Base-by-base conservation (phyloP, 2,888 invertebrate species). In the Chloromyia formosa region DNA sequence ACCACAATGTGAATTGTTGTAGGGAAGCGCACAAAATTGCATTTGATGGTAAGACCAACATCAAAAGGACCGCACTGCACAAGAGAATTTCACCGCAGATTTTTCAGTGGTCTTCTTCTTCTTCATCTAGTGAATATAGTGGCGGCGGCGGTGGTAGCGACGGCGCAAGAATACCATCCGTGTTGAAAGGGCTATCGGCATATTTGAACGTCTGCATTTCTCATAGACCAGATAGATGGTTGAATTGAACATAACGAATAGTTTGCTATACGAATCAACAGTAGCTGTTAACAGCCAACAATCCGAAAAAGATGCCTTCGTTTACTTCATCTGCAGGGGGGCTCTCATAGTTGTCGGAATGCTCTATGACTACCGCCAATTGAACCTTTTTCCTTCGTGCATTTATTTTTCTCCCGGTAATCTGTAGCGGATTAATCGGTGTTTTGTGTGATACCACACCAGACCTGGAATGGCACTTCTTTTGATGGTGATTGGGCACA, bases 131-230 rank as follows among this genome's bases (percentile, higher is more conserved):
- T 35, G 58, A 12, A 12, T 18, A 18, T 45, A 35, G 66, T 23
- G 66, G 49, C 49, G 42, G 49, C 49, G 49, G 66, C 3, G 3
- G 27, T 2, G 27, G 27, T 35, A 35, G 27, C 3, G 3, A 4
- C 27, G 27, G 27, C 66, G 66, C 66, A 66, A 66, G 66, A 66
- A 66, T 66, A 66, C 66, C 66, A 20, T 66, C 66, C 71, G 58
- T 40, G 71, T 74, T 76, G 71, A 75, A 77, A 77, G 75, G 74
- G 77, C 77, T 75, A 77, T 75, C 77, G 77, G 75, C 77, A 77
- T 75, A 75, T 75, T 71, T 75, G 45, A 74, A 71, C 75, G 77
- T 77, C 75, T 76, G 75, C 75, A 76, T 76, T 76, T 76, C 76
- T 75, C 76, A 75, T 76, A 76, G 69, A 76, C 54, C 22, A 72